phyloP scores from a whole-genome alignment of 2,797 vertebrate genomes.

The Peromyscus aztecus region DNA sequence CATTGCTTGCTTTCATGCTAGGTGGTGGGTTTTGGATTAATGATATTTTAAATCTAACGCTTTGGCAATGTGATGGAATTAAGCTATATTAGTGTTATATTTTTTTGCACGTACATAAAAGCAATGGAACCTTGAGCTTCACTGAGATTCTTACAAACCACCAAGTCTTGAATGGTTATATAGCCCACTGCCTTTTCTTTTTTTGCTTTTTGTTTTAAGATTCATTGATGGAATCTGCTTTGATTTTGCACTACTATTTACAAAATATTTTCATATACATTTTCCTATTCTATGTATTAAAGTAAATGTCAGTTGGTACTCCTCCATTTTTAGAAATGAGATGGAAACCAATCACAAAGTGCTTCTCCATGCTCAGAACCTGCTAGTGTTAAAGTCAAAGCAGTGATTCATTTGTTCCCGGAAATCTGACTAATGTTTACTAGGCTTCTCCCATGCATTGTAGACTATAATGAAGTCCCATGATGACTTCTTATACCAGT shows the following conservation, averaged over 20 bases:
- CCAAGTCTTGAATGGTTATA: not conserved
- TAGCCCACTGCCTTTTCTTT: not conserved
- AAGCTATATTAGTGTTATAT: not conserved
- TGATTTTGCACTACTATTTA: not conserved
- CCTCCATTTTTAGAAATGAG: conserved; percentile 40
- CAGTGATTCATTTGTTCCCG: conserved; percentile 10
- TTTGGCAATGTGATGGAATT: conserved; percentile 5
- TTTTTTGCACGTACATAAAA: not conserved
- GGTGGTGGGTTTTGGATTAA: not conserved
- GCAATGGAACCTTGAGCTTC: not conserved
- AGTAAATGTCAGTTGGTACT: not conserved
- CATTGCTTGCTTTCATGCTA: not conserved
- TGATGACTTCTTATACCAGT: not conserved
- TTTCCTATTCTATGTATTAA: conserved; percentile 36
- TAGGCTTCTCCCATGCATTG: not conserved
- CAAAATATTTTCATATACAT: not conserved
- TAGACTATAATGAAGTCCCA: not conserved
- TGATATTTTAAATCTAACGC: not conserved
- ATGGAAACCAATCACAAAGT: conserved; percentile 4
- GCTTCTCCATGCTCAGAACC: not conserved
- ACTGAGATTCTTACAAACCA: not conserved
- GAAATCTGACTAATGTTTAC: conserved; percentile 40
- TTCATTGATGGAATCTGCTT: not conserved
- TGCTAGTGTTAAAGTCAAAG: conserved; percentile 36
- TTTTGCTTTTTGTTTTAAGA: not conserved